A percentile compares a stretch with the other conserved stretches of the same genome.
Evolutionary conservation across 2,113 vertebrate species (phyloP).

Genomic region (Pyxicephalus adspersus): DNA sequence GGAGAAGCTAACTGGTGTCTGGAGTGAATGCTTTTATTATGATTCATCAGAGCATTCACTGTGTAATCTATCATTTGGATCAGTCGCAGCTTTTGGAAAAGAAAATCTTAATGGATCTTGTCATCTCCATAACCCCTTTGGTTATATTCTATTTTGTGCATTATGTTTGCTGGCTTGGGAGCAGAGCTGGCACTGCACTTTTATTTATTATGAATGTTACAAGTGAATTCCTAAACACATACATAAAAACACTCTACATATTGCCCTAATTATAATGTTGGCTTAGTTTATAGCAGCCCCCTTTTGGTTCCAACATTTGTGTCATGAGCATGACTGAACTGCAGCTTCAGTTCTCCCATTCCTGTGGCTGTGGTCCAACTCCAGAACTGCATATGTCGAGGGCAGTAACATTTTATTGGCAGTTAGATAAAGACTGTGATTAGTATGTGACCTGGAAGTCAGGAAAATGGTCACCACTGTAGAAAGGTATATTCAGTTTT

Average conservation of each 20-base stretch:
- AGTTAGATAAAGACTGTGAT: too few species aligned
- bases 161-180: constrained; percentile 2
- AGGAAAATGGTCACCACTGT: too few species aligned
- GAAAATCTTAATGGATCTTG: constrained; percentile 51
- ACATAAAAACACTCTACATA: neutral
- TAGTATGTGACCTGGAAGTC: too few species aligned
- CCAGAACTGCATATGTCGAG: too few species aligned
- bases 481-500: too few species aligned
- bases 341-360: too few species aligned
- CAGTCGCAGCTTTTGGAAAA: constrained; percentile 42
- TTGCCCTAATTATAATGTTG: too few species aligned
- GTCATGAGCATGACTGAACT: too few species aligned
- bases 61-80: constrained; percentile 51
- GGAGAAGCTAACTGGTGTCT: constrained; percentile 47
- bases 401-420: too few species aligned
- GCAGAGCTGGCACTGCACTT: neutral
- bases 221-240: too few species aligned
- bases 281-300: neutral
- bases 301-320: neutral
- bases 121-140: constrained; percentile 40
- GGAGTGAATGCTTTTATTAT: constrained; percentile 41
- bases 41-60: constrained; percentile 49
- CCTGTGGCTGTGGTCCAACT: too few species aligned
- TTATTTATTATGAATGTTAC: too few species aligned
- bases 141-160: constrained; percentile 33